phyloP scores from a whole-genome alignment of 2,797 vertebrate genomes.

The Podarcis lilfordi region DNA sequence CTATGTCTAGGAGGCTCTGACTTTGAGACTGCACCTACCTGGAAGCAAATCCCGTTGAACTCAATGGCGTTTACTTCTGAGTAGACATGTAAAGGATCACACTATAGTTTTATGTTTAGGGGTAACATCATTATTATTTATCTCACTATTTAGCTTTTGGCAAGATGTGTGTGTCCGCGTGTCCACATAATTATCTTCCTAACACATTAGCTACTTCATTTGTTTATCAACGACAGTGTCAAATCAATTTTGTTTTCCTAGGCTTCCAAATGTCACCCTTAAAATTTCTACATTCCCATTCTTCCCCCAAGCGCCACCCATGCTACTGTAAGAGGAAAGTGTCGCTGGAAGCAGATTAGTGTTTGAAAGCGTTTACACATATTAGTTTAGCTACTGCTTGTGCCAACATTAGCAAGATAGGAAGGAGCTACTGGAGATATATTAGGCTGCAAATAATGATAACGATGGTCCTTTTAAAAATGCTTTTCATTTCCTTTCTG shows the following conservation, averaged over 20 bases:
- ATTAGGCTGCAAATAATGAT: constrained; percentile 72
- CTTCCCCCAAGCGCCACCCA: constrained; percentile 36
- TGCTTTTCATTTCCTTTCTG: not conserved
- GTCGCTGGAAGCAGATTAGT: constrained; percentile 72
- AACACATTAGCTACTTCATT: constrained; percentile 75
- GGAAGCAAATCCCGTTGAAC: not conserved
- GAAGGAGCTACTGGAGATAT: constrained; percentile 53
- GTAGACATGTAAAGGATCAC: not conserved
- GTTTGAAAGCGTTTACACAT: constrained; percentile 79
- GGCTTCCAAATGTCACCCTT: constrained; percentile 69
- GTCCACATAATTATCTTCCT: constrained; percentile 71
- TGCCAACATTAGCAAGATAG: constrained; percentile 74
- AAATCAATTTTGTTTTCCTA: constrained; percentile 81
- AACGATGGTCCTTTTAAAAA: not conserved
- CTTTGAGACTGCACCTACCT: not conserved
- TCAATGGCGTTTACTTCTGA: not conserved
- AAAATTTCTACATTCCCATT: constrained; percentile 34
- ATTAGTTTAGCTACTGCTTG: constrained; percentile 80
- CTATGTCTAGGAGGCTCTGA: no score
- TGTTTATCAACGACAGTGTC: constrained; percentile 78
- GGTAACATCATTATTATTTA: no score
- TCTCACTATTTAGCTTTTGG: not conserved
- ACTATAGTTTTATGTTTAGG: not conserved
- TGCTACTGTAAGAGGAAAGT: constrained; percentile 56
- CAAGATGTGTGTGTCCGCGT: not conserved